Conservation (phyloP, 2,113 vertebrate species). For the Machaerirhynchus nigripectus region DNA sequence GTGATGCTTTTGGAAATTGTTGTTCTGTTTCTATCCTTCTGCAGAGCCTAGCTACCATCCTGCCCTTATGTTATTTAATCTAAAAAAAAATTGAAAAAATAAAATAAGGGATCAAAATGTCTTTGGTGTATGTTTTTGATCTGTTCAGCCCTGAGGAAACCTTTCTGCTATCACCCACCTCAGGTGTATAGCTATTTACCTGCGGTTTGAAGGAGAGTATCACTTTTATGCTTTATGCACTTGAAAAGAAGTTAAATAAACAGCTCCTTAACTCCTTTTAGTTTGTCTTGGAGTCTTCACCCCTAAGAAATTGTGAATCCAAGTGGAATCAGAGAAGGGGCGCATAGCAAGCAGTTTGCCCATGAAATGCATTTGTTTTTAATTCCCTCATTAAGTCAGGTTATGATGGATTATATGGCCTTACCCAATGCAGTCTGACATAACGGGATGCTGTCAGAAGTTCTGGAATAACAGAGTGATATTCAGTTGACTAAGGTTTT, state of each 20-base stretch:
- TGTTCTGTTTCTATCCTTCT: neutral
- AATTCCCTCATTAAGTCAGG: slow-evolving; percentile 51
- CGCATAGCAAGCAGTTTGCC: neutral
- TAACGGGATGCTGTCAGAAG: slow-evolving; percentile 32
- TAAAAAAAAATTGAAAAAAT: neutral
- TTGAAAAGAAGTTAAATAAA: slow-evolving; percentile 23
- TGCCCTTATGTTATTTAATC: neutral
- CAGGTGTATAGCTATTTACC: neutral
- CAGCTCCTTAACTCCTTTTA: neutral
- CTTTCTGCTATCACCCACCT: neutral
- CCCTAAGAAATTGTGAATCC: slow-evolving; percentile 28
- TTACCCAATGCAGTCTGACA: slow-evolving; percentile 14
- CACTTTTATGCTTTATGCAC: neutral
- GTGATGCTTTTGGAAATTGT: neutral
- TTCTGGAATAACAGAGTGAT: neutral
- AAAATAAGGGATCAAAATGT: neutral
- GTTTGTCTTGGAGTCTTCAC: neutral
- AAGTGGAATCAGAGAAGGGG: neutral
- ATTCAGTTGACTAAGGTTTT: slow-evolving; percentile 6
- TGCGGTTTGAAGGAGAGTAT: neutral
- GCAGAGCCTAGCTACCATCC: neutral
- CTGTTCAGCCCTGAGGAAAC: neutral
- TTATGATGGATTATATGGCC: slow-evolving; percentile 28
- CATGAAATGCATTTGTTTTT: slow-evolving; percentile 30
- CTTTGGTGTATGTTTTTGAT: neutral